These are phyloP conservation scores for Cyaniris semiargus DNA, from an alignment of 2,888 invertebrate species.

Conservation along the genomic window DNA sequence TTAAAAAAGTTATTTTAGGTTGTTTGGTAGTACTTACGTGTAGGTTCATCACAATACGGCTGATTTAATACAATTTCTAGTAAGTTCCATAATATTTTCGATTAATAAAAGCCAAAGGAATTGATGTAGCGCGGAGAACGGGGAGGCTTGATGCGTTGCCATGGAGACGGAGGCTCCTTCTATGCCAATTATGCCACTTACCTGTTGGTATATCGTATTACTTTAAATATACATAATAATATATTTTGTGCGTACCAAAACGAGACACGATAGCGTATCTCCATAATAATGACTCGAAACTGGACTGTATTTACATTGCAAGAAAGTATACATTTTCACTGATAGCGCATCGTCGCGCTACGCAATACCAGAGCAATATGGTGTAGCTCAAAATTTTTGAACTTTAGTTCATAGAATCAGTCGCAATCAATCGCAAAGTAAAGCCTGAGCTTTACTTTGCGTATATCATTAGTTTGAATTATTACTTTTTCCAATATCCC, in stretches of 20 bases:
- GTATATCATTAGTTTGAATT: too few relatives aligned
- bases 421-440: too few relatives aligned
- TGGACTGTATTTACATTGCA: too few relatives aligned
- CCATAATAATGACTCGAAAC: neutral
- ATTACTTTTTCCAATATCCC: too few relatives aligned
- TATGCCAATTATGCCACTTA: slow-evolving; percentile 13
- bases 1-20: neutral
- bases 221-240: neutral
- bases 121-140: neutral
- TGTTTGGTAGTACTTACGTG: neutral
- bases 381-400: too few relatives aligned
- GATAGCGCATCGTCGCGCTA: too few relatives aligned
- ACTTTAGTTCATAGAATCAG: too few relatives aligned
- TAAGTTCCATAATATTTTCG: neutral
- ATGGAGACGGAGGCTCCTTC: neutral
- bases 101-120: neutral
- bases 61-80: neutral
- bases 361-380: too few relatives aligned
- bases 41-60: neutral
- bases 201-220: neutral
- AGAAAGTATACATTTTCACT: too few relatives aligned
- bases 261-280: too few relatives aligned
- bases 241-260: neutral
- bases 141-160: neutral
- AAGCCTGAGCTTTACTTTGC: too few relatives aligned